Percentiles rank a stretch among this genome's conserved stretches.
Evolutionary conservation across 2,888 invertebrate species (phyloP).

Genomic region (Lordiphosa fenestrarum): DNA sequence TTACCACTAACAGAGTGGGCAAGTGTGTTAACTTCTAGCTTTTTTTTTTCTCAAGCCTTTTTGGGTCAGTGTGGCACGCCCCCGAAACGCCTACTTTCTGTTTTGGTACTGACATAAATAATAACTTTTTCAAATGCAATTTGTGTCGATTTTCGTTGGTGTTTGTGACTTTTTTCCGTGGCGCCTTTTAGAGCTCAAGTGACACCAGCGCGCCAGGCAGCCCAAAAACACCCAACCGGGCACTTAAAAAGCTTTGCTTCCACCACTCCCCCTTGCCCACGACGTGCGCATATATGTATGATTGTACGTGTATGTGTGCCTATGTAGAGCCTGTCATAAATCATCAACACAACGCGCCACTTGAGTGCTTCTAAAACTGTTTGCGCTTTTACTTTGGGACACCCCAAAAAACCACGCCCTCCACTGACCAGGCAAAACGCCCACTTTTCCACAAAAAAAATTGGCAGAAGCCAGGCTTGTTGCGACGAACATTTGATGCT

Average conservation of each 20-base stretch:
- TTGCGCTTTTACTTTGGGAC: slow-evolving; percentile 60
- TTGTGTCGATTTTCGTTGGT: slow-evolving; percentile 59
- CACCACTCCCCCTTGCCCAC: neutral
- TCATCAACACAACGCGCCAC: slow-evolving; percentile 69
- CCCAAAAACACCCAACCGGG: neutral
- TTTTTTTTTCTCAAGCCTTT: slow-evolving; percentile 3
- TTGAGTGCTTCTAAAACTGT: slow-evolving; percentile 73
- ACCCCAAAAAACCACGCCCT: slow-evolving; percentile 14
- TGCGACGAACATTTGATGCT: too few species aligned
- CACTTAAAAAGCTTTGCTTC: too few species aligned
- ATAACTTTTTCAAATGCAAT: slow-evolving; percentile 70
- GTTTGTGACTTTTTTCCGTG: slow-evolving; percentile 21
- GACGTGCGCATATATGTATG: neutral
- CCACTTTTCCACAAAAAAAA: slow-evolving; percentile 21
- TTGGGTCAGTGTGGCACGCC: slow-evolving; percentile 23
- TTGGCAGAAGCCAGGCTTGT: slow-evolving; percentile 9
- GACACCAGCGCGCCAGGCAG: slow-evolving; percentile 15
- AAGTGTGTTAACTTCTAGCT: neutral
- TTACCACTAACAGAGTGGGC: too few species aligned
- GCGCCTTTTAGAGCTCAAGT: slow-evolving; percentile 47
- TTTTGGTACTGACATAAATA: slow-evolving; percentile 57
- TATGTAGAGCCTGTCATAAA: slow-evolving; percentile 55
- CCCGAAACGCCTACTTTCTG: slow-evolving; percentile 13
- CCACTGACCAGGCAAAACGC: neutral
- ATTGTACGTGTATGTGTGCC: slow-evolving; percentile 11